Percentiles rank a stretch among this genome's conserved stretches.
Evolutionary conservation across 2,797 vertebrate species (phyloP).

Genomic region (Sandelia bainsii): DNA sequence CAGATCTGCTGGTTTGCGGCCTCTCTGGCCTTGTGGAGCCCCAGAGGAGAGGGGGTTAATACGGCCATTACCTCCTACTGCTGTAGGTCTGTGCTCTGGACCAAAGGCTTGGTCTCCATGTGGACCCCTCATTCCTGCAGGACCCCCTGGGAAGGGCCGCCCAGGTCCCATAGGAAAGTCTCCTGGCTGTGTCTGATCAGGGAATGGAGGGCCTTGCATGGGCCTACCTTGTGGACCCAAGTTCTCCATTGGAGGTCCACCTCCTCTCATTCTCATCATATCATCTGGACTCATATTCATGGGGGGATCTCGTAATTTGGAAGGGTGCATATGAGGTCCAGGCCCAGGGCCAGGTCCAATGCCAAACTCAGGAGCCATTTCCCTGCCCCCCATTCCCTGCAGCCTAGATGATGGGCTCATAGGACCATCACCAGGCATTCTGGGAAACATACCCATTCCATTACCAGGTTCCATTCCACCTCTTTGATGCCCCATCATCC

Average conservation of each 20-base stretch:
- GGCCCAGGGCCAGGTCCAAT: constrained; percentile 92
- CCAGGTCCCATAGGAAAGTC: constrained; percentile 94
- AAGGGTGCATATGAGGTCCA: constrained; percentile 92
- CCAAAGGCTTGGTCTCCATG: constrained; percentile 90
- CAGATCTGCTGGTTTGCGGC: constrained; percentile 96
- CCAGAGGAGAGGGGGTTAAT: constrained; percentile 96
- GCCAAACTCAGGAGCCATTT: constrained; percentile 91
- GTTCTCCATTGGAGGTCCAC: constrained; percentile 84
- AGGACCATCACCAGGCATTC: constrained; percentile 93
- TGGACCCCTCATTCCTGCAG: constrained; percentile 88
- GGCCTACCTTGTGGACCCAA: constrained; percentile 91
- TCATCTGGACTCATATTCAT: constrained; percentile 90
- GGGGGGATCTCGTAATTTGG: constrained; percentile 92
- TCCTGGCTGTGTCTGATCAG: constrained; percentile 92
- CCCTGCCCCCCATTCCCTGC: constrained; percentile 92
- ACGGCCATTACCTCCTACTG: constrained; percentile 89
- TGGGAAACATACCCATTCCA: constrained; percentile 93
- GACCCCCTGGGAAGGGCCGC: constrained; percentile 90
- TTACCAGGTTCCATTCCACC: constrained; percentile 93
- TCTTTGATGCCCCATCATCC: constrained; percentile 95
- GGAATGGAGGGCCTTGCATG: constrained; percentile 91
- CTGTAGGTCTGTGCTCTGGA: constrained; percentile 94
- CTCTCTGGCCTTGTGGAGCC: constrained; percentile 87
- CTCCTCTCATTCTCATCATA: constrained; percentile 88
- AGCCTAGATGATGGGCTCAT: constrained; percentile 97